These are phyloP conservation scores for Arvicanthis niloticus DNA, from an alignment of 2,113 vertebrate genomes.

Conservation along the genomic window DNA sequence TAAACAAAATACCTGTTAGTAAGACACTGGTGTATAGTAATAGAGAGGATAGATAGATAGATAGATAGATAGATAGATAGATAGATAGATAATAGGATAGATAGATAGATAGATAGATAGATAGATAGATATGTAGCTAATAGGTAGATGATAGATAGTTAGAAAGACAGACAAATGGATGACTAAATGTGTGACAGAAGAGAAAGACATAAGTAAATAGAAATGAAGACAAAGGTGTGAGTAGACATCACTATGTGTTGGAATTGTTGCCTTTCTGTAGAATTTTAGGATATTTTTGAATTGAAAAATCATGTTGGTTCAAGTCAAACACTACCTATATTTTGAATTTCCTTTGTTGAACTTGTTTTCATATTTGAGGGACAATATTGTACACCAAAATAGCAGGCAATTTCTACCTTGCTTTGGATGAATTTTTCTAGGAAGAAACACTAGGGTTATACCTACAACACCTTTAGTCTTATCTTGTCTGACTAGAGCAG, in stretches of 20 bases:
- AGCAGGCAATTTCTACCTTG: background rate
- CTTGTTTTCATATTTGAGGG: background rate
- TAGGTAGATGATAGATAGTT: background rate
- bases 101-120: background rate
- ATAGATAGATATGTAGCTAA: background rate
- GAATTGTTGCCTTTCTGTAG: background rate
- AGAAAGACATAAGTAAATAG: background rate
- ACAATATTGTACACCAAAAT: background rate
- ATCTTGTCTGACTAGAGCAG: background rate
- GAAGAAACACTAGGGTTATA: background rate
- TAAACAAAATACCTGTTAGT: background rate
- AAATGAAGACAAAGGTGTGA: background rate
- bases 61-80: background rate
- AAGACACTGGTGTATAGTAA: background rate
- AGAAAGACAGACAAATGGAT: background rate
- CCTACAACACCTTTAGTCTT: background rate
- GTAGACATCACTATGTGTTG: background rate
- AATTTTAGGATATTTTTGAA: slow-evolving; percentile 17
- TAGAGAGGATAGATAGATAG: background rate
- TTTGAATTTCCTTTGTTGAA: background rate
- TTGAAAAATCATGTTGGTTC: slow-evolving; percentile 18
- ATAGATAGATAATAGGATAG: background rate
- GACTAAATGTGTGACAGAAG: background rate
- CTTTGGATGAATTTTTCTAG: background rate
- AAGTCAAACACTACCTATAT: background rate